A percentile compares a stretch with the other conserved stretches of the same genome.
phyloP scores from a whole-genome alignment of 2,888 invertebrate genomes.

The Teleogryllus oceanicus region DNA sequence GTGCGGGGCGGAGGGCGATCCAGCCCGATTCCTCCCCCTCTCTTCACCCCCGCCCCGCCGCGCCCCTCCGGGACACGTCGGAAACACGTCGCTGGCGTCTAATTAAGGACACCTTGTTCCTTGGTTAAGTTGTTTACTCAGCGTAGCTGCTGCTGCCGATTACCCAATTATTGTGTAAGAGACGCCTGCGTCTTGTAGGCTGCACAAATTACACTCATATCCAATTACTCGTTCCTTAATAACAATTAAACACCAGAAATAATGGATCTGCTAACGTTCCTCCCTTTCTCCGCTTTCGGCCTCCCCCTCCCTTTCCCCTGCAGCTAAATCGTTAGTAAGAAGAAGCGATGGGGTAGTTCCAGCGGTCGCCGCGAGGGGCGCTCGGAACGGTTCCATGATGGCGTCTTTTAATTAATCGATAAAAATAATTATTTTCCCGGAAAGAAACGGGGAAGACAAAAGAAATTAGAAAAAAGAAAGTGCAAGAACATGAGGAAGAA shows the following conservation, averaged over 20 bases:
- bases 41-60: too few relatives aligned
- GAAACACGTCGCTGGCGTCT: not conserved
- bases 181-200: not conserved
- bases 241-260: not conserved
- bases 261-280: not conserved
- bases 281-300: not conserved
- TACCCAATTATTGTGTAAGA: not conserved
- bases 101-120: not conserved
- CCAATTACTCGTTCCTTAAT: not conserved
- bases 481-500: conserved; percentile 3
- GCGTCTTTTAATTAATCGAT: conserved; percentile 18
- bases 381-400: not conserved
- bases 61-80: not conserved
- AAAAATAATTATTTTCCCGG: conserved; percentile 9
- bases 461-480: not conserved
- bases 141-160: not conserved
- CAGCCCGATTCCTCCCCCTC: too few relatives aligned
- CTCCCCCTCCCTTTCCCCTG: not conserved
- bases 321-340: not conserved
- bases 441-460: not conserved
- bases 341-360: not conserved
- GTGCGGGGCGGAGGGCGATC: too few relatives aligned
- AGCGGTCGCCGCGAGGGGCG: not conserved
- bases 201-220: not conserved
- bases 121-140: not conserved